Evolutionary conservation across 2,113 vertebrate genomes (phyloP), one percentile per base, ranked within the genome.

Genomic region (Cheirogaleus medius): DNA sequence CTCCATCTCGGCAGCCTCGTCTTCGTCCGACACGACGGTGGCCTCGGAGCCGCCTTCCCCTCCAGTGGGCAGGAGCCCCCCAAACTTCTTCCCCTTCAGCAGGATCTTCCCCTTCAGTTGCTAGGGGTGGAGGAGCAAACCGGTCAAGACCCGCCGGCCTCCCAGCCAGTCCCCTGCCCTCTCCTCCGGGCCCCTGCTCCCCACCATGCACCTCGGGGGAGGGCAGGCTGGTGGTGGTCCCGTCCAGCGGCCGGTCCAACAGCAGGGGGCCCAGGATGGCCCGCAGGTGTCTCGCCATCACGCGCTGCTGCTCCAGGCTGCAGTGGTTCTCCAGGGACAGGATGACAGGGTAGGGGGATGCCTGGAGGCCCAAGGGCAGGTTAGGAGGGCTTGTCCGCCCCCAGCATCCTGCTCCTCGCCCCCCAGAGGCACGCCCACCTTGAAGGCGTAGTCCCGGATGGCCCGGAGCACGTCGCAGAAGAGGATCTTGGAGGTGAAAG

Each of bases 321-420:
- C 99, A 99, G 98, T 99, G 99, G 95, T 99, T 99, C 98, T 99
- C 99, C 99, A 99, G 98, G 78, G 99, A 99, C 90, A 99, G 98
- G 98, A 99, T 99, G 77, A 99, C 99, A 0, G 99, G 99, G 97
- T 99, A 99, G 0, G 98, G 98, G 0, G 99, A 99, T 1, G 98
- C 99, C 99, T 99, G 95, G 17, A 49, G 82, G 66, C 47, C 93
- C 95, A 58, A 18, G 73, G 34, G 54, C 32, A 63, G 17, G 20
- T 97, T 68, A 96, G 92, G 47, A 88, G 64, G 39, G 12, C 56
- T 0, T 1, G 7, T 37, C 15, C 14, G 1, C n/a, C n/a, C 54
- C 56, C 10, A 2, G 3, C 13, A 8, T 25, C 25, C 56, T 34
- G 32, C n/a, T 54, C 66, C 87, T 68, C 12, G 13, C 5, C 39